These are phyloP conservation scores for Charina bottae DNA, from an alignment of 2,113 vertebrate species.

Conservation along the genomic window DNA sequence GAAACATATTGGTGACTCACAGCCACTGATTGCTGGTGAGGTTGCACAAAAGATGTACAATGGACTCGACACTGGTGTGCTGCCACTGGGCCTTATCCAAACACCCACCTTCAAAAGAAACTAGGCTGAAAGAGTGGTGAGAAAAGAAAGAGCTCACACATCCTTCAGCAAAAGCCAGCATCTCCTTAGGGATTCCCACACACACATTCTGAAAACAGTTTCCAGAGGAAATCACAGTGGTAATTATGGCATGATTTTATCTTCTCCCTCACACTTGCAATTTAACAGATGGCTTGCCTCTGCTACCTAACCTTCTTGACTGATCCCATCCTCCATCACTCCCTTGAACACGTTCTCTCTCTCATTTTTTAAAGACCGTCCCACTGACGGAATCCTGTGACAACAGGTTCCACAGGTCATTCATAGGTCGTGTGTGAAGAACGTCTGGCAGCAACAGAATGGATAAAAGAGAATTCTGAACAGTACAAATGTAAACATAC, in stretches of 20 bases:
- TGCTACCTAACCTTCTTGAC: not conserved
- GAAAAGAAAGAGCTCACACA: not conserved
- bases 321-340: not conserved
- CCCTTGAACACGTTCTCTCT: not conserved
- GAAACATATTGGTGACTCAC: not conserved
- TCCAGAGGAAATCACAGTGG: not conserved
- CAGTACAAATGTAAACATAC: not conserved
- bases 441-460: not conserved
- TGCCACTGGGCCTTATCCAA: not conserved
- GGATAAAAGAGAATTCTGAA: not conserved
- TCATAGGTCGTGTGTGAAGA: not conserved
- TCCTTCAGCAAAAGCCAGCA: not conserved
- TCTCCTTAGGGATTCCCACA: not conserved
- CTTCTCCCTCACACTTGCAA: not conserved
- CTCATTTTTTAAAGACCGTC: not conserved
- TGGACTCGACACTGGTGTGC: no score
- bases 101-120: not conserved
- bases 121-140: not conserved
- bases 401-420: conserved; percentile 5
- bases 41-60: not conserved
- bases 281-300: not conserved
- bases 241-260: not conserved
- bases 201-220: not conserved
- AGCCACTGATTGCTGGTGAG: not conserved
- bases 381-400: not conserved